Conservation (phyloP, 1,140 invertebrate species). For the Drosophila bocqueti region DNA sequence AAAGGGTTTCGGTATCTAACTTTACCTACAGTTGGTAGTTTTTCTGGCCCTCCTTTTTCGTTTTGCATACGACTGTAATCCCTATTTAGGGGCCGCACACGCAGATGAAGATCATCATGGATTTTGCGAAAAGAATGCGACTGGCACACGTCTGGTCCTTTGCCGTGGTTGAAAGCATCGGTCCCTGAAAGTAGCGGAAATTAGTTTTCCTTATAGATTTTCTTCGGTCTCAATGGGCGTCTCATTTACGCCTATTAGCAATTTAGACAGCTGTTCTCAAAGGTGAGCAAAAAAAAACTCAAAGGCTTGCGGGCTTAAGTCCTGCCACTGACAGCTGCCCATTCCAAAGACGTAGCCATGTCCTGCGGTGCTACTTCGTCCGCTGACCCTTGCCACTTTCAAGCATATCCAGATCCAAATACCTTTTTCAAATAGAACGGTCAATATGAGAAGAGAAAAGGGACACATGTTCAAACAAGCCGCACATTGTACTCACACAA, state of each 20-base stretch:
- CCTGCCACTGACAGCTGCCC: conserved; percentile 71
- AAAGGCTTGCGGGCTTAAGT: conserved; percentile 66
- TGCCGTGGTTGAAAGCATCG: conserved; percentile 18
- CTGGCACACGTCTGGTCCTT: conserved; percentile 67
- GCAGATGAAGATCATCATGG: conserved; percentile 48
- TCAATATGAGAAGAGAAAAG: conserved; percentile 38
- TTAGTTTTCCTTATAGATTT: conserved; percentile 66
- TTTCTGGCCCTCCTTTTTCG: conserved; percentile 25
- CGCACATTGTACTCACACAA: conserved; percentile 61
- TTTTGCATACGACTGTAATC: conserved; percentile 65
- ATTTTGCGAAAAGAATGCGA: conserved; percentile 73
- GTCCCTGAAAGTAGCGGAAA: conserved; percentile 61
- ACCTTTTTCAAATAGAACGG: conserved; percentile 64
- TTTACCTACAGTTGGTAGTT: conserved; percentile 54
- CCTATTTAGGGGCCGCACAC: conserved; percentile 69
- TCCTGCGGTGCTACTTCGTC: conserved; percentile 55
- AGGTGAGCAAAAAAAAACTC: conserved; percentile 56
- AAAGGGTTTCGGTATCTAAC: conserved; percentile 67
- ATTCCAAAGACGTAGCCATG: conserved; percentile 52
- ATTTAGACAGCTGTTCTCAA: conserved; percentile 65
- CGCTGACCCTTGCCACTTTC: conserved; percentile 36
- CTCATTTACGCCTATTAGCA: conserved; percentile 80
- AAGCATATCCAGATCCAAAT: conserved; percentile 42
- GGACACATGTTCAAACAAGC: conserved; percentile 73
- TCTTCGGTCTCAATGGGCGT: conserved; percentile 57